A percentile compares a stretch with the other conserved stretches of the same genome.
Evolutionary conservation across 2,113 vertebrate genomes (phyloP).

Genomic region (Neodontobutis hainanensis): DNA sequence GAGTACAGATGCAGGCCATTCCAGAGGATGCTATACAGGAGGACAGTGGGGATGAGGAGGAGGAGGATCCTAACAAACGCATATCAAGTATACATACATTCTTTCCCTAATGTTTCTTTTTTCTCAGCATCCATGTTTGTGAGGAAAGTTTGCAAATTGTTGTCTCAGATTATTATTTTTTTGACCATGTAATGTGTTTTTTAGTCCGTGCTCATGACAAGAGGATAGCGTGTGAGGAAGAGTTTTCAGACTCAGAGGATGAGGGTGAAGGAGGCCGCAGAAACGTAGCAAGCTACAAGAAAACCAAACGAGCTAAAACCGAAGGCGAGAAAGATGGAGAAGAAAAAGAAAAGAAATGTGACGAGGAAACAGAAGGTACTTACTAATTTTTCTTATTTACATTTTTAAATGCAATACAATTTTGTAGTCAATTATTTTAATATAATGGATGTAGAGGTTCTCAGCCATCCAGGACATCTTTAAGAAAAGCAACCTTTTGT

Average conservation of each 20-base stretch:
- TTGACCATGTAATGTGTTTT: not conserved
- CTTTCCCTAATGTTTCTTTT: too few relatives aligned
- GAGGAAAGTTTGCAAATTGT: too few relatives aligned
- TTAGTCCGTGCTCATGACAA: slow-evolving; percentile 95
- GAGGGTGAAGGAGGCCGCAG: slow-evolving; percentile 90
- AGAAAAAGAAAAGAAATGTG: slow-evolving; percentile 92
- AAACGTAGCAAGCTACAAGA: slow-evolving; percentile 92
- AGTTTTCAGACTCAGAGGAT: slow-evolving; percentile 97
- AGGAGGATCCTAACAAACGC: slow-evolving; percentile 95
- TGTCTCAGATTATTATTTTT: not conserved
- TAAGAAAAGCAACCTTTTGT: too few relatives aligned
- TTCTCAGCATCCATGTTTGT: too few relatives aligned
- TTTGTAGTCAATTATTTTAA: not conserved
- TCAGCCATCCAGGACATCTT: too few relatives aligned
- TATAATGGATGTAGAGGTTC: too few relatives aligned
- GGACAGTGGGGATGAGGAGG: slow-evolving; percentile 95
- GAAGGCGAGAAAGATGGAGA: slow-evolving; percentile 96
- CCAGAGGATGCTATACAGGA: slow-evolving; percentile 96
- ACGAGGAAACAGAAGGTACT: slow-evolving; percentile 78
- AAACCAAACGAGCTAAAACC: slow-evolving; percentile 90
- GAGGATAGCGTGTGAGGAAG: slow-evolving; percentile 96
- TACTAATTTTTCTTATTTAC: slow-evolving; percentile 16
- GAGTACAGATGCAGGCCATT: slow-evolving; percentile 87
- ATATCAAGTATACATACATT: slow-evolving; percentile 85
- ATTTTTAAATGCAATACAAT: not conserved